A percentile compares a stretch with the other conserved stretches of the same genome.
Conservation (phyloP, 1,140 invertebrate genomes). For the Lepidurus apus region DNA sequence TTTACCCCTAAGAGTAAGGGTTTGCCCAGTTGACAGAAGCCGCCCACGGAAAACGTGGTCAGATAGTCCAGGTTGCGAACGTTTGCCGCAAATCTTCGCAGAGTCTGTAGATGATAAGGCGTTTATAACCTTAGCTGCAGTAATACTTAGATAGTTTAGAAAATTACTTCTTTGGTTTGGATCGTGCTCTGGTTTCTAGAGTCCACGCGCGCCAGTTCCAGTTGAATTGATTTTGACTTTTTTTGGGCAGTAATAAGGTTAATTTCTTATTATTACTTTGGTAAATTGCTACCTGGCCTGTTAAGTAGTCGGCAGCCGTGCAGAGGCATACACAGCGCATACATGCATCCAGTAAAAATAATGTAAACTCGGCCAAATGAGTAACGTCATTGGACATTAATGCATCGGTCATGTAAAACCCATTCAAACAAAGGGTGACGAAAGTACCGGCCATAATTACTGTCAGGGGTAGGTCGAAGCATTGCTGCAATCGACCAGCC, state of each 20-base stretch:
- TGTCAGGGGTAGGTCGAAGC: background rate
- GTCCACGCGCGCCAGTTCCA: too few species aligned
- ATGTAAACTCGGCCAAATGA: background rate
- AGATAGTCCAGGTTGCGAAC: background rate
- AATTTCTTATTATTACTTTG: too few species aligned
- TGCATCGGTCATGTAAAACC: background rate
- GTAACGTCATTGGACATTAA: background rate
- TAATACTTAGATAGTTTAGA: too few species aligned
- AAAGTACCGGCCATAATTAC: background rate
- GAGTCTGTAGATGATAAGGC: background rate
- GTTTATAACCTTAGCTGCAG: too few species aligned
- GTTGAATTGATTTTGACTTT: too few species aligned
- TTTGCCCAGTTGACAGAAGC: background rate
- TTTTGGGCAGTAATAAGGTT: too few species aligned
- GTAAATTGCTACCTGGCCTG: background rate
- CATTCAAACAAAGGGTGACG: background rate
- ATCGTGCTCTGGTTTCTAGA: too few species aligned
- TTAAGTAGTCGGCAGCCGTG: background rate
- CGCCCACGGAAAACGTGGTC: background rate
- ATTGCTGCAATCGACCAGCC: background rate
- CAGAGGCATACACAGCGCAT: background rate
- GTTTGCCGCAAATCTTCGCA: background rate
- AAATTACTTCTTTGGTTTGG: too few species aligned
- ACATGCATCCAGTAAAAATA: background rate
- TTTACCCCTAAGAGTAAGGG: background rate